phyloP scores from a whole-genome alignment of 2,797 vertebrate genomes.

The Spea hammondii region DNA sequence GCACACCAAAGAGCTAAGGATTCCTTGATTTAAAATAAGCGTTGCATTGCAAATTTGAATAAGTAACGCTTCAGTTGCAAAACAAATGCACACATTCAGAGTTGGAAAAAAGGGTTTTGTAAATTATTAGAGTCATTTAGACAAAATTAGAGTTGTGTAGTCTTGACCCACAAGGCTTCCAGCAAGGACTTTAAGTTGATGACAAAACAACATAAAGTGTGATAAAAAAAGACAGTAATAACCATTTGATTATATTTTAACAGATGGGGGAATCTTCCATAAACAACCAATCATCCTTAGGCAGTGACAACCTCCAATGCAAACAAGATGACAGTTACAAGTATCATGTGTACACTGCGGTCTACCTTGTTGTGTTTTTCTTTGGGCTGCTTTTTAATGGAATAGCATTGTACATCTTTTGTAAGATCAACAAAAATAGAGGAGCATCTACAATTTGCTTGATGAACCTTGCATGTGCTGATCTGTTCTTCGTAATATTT shows the following conservation, averaged over 20 bases:
- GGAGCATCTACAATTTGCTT: constrained; percentile 46
- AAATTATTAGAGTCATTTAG: too few relatives aligned
- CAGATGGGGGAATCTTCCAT: constrained; percentile 13
- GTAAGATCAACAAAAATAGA: constrained; percentile 45
- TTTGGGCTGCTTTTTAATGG: constrained; percentile 39
- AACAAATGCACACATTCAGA: too few relatives aligned
- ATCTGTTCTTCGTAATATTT: constrained; percentile 46
- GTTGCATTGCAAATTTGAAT: too few relatives aligned
- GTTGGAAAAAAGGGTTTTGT: too few relatives aligned
- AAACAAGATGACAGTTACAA: constrained; percentile 35
- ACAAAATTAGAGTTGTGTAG: too few relatives aligned
- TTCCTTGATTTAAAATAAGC: too few relatives aligned
- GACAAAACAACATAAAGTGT: too few relatives aligned
- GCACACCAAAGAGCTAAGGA: too few relatives aligned
- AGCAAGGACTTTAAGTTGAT: too few relatives aligned
- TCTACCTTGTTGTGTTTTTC: constrained; percentile 47
- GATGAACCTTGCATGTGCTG: constrained; percentile 45
- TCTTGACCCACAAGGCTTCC: too few relatives aligned
- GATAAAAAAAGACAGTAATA: background rate
- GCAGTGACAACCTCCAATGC: background rate
- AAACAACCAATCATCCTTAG: constrained; percentile 3
- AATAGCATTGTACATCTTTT: constrained; percentile 44
- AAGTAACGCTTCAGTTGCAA: too few relatives aligned
- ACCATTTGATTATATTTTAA: constrained; percentile 8
- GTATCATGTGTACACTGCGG: constrained; percentile 18